A percentile compares a stretch with the other conserved stretches of the same genome.
phyloP scores from a whole-genome alignment of 2,797 vertebrate species.

The Darevskia mixta region DNA sequence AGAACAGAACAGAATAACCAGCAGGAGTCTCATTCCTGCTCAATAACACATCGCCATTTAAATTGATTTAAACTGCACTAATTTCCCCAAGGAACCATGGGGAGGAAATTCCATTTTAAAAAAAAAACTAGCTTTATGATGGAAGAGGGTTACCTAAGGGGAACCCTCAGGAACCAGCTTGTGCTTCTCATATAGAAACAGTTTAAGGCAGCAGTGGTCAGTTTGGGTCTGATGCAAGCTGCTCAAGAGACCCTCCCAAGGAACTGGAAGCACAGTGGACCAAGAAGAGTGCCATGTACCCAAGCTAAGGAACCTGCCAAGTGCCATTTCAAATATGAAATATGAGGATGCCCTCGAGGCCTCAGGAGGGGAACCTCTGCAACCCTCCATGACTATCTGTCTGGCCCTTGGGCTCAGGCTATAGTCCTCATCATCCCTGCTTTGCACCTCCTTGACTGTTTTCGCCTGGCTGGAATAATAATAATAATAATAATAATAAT shows the following conservation, averaged over 20 bases:
- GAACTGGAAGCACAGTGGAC: neutral
- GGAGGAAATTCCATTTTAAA: constrained; percentile 8
- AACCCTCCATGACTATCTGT: no score
- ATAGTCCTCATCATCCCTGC: no score
- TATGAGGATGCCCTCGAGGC: neutral
- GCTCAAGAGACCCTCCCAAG: neutral
- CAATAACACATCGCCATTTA: neutral
- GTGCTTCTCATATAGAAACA: neutral
- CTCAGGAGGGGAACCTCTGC: no score
- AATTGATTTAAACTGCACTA: constrained; percentile 1
- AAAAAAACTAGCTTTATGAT: neutral
- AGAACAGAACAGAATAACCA: neutral
- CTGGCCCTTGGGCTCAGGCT: no score
- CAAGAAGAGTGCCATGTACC: neutral
- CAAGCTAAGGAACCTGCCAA: neutral
- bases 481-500: no score
- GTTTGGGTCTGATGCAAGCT: neutral
- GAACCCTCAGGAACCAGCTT: neutral
- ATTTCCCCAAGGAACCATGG: constrained; percentile 22
- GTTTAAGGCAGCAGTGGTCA: neutral
- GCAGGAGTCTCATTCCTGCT: neutral
- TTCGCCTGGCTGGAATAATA: no score
- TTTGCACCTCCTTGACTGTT: no score
- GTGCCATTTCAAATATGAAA: neutral
- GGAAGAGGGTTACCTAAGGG: neutral